Percentiles rank a stretch among this genome's conserved stretches.
Conservation (phyloP, 37 sponge, comb jelly and placozoan species). For the Aplysina aerophoba region DNA sequence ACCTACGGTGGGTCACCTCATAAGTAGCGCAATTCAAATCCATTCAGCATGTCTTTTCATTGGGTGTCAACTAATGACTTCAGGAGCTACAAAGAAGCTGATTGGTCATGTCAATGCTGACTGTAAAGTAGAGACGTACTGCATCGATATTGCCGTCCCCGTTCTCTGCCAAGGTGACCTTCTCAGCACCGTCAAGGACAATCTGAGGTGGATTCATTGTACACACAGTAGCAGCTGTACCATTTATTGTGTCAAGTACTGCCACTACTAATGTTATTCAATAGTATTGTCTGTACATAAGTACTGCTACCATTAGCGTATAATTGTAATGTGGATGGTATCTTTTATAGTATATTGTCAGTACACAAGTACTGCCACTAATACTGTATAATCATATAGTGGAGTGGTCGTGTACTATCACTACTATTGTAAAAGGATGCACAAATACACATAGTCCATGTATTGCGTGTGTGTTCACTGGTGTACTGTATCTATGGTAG, state of each 20-base stretch:
- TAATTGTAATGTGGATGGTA: too few species aligned
- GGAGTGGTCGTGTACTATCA: too few species aligned
- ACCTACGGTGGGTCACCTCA: constrained; percentile 57
- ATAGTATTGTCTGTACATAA: too few species aligned
- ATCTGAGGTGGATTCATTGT: neutral
- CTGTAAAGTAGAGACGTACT: constrained; percentile 23
- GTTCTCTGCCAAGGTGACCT: constrained; percentile 26
- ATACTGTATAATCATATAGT: too few species aligned
- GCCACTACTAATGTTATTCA: too few species aligned
- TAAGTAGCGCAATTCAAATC: neutral
- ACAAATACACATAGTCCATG: constrained; percentile 17
- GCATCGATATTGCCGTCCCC: constrained; percentile 54
- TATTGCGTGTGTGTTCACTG: neutral
- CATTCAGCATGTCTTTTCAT: neutral
- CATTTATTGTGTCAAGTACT: neutral
- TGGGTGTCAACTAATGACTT: neutral
- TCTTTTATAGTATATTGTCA: too few species aligned
- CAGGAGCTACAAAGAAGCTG: constrained; percentile 62
- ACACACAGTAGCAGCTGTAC: neutral
- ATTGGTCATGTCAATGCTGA: constrained; percentile 28
- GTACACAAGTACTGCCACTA: too few species aligned
- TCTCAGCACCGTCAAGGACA: neutral
- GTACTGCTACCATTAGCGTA: too few species aligned
- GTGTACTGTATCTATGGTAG: neutral
- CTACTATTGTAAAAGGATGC: neutral